A percentile compares a stretch with the other conserved stretches of the same genome.
Conservation (phyloP, 2,888 invertebrate genomes). For the Heliconius hortense region DNA sequence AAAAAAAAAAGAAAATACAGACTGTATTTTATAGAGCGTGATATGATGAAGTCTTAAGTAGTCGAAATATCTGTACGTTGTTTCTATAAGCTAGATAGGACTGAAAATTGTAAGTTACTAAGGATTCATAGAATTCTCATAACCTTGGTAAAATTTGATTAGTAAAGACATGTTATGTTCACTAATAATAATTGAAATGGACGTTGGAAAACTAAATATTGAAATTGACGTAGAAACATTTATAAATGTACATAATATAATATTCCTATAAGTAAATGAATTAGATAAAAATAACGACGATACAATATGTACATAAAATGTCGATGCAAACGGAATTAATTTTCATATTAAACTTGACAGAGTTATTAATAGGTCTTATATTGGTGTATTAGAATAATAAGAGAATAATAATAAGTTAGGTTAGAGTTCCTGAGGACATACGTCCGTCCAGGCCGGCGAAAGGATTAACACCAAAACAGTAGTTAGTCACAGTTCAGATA, state of each 20-base stretch:
- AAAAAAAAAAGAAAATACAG: constrained; percentile 12
- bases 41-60: constrained; percentile 22
- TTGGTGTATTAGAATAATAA: constrained; percentile 39
- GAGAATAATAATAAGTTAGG: constrained; percentile 53
- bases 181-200: neutral
- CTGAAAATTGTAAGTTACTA: constrained; percentile 26
- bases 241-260: constrained; percentile 29
- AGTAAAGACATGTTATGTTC: constrained; percentile 36
- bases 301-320: constrained; percentile 55
- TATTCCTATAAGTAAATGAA: constrained; percentile 31
- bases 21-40: constrained; percentile 23
- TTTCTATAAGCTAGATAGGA: constrained; percentile 23
- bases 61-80: constrained; percentile 14
- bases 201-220: neutral
- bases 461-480: constrained; percentile 81
- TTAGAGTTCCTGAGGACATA: constrained; percentile 76
- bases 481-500: constrained; percentile 65
- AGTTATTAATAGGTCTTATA: constrained; percentile 25
- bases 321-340: constrained; percentile 74
- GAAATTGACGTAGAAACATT: constrained; percentile 17
- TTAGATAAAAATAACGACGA: constrained; percentile 22
- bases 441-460: constrained; percentile 75
- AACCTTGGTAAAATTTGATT: neutral
- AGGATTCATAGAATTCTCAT: constrained; percentile 31
- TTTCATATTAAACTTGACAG: constrained; percentile 44